These are phyloP conservation scores for Pseudomyrmex dendroicus DNA, from an alignment of 1,140 invertebrate genomes.

Conservation along the genomic window DNA sequence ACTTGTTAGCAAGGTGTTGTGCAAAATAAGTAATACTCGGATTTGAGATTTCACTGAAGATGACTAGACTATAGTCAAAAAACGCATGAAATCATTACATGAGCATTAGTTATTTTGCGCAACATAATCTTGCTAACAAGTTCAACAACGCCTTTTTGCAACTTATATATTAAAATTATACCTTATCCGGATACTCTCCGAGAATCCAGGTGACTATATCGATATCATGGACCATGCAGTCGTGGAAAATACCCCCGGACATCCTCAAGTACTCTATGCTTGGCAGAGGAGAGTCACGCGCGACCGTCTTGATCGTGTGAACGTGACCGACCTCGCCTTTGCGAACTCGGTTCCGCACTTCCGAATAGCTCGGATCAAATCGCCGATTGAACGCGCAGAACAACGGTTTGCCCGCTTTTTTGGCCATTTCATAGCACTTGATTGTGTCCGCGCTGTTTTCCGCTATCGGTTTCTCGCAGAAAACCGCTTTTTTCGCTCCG, in stretches of 20 bases:
- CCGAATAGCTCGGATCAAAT: constrained; percentile 88
- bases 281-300: constrained; percentile 88
- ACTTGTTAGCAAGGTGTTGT: too few relatives aligned
- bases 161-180: constrained; percentile 46
- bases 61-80: too few relatives aligned
- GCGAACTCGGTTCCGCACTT: constrained; percentile 84
- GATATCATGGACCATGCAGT: constrained; percentile 91
- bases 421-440: constrained; percentile 87
- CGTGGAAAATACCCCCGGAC: constrained; percentile 91
- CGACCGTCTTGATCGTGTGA: constrained; percentile 87
- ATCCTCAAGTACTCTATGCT: constrained; percentile 87
- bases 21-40: too few relatives aligned
- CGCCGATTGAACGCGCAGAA: constrained; percentile 90
- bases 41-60: too few relatives aligned
- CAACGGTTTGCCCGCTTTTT: constrained; percentile 85
- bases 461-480: constrained; percentile 91
- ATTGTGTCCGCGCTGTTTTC: constrained; percentile 85
- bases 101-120: too few relatives aligned
- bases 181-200: constrained; percentile 86
- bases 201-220: constrained; percentile 88
- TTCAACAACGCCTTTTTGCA: too few relatives aligned
- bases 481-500: constrained; percentile 87
- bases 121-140: too few relatives aligned
- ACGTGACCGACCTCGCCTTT: constrained; percentile 88
- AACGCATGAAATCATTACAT: too few relatives aligned